Percentiles rank a stretch among this genome's conserved stretches.
Conservation (phyloP, 2,113 vertebrate genomes). For the Smithornis capensis region DNA sequence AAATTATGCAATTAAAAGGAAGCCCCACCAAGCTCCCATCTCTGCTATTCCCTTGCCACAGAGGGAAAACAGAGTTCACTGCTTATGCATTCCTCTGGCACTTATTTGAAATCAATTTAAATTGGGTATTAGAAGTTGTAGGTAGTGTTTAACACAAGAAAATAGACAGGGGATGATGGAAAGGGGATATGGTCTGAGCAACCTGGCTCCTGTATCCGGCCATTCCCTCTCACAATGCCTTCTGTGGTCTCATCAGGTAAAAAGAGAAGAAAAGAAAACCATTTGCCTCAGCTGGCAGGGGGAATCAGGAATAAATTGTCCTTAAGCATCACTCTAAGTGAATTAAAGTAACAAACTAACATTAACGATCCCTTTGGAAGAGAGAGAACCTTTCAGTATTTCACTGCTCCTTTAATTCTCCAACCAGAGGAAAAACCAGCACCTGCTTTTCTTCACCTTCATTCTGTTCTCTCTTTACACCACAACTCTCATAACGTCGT, state of each 20-base stretch:
- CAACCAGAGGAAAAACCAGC: not conserved
- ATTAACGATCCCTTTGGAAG: not conserved
- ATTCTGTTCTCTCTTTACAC: not conserved
- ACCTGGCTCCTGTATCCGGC: not conserved
- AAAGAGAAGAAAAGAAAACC: not conserved
- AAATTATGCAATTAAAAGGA: not conserved
- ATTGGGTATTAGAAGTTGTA: not conserved
- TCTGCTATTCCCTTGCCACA: not conserved
- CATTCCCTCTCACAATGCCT: not conserved
- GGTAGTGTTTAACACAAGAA: not conserved
- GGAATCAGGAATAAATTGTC: constrained; percentile 6
- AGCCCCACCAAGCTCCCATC: not conserved
- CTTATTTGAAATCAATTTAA: not conserved
- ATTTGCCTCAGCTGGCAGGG: not conserved
- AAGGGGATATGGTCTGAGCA: not conserved
- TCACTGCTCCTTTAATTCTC: not conserved
- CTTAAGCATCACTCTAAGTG: not conserved
- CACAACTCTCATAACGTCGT: not conserved
- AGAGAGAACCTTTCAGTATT: not conserved
- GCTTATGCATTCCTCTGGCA: not conserved
- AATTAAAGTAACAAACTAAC: constrained; percentile 45
- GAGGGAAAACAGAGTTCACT: not conserved
- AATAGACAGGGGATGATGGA: not conserved
- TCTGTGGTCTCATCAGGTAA: not conserved
- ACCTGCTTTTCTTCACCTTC: not conserved